Conservation (phyloP, 2,797 vertebrate species). For the Chelon auratus region DNA sequence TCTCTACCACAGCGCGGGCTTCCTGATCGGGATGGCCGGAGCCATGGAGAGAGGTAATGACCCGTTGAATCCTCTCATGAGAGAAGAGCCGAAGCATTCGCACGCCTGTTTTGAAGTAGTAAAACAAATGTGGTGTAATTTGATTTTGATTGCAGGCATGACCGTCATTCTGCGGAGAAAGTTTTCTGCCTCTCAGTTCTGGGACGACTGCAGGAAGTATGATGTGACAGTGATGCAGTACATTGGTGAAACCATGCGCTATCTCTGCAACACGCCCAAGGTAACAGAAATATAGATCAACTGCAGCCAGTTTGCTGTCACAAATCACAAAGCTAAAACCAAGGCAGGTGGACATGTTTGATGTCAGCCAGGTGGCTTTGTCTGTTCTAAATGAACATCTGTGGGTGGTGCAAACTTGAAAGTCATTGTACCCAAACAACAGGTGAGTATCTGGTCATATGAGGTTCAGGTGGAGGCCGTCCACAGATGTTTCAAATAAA, state of each 20-base stretch:
- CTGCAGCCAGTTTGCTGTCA: too few relatives aligned
- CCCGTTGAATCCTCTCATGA: neutral
- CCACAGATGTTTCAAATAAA: too few relatives aligned
- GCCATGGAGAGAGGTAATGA: slow-evolving; percentile 85
- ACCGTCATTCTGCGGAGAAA: slow-evolving; percentile 85
- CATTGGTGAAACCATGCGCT: slow-evolving; percentile 92
- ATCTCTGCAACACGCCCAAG: slow-evolving; percentile 89
- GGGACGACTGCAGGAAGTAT: slow-evolving; percentile 93
- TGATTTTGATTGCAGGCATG: slow-evolving; percentile 45
- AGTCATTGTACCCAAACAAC: too few relatives aligned
- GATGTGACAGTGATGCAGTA: slow-evolving; percentile 93
- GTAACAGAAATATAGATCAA: slow-evolving; percentile 69
- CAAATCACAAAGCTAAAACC: too few relatives aligned
- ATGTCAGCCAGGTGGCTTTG: too few relatives aligned
- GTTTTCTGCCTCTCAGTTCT: slow-evolving; percentile 95
- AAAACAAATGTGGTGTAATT: neutral
- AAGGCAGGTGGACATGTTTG: too few relatives aligned
- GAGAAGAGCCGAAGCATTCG: neutral
- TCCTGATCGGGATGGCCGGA: slow-evolving; percentile 86
- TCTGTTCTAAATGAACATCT: too few relatives aligned
- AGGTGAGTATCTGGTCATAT: too few relatives aligned
- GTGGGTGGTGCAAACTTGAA: too few relatives aligned
- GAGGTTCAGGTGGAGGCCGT: too few relatives aligned
- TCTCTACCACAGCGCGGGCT: slow-evolving; percentile 91
- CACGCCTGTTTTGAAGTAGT: neutral